A percentile compares a stretch with the other conserved stretches of the same genome.
These are phyloP conservation scores for Ctenomys sociabilis DNA, from an alignment of 2,113 vertebrate genomes.

Conservation along the genomic window DNA sequence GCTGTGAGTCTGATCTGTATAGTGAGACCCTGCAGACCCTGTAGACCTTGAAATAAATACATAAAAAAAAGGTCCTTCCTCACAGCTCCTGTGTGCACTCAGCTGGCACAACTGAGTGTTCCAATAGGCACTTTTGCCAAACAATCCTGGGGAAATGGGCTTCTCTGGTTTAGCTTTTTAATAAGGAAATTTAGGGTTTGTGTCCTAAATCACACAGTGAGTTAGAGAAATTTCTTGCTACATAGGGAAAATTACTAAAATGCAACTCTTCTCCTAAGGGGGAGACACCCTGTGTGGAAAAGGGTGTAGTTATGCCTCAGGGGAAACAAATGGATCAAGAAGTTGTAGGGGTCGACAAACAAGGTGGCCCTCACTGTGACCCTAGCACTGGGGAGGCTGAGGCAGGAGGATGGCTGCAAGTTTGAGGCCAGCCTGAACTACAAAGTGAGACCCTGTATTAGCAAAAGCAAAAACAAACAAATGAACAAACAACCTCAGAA, in stretches of 20 bases:
- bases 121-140: neutral
- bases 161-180: constrained; percentile 7
- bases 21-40: too few relatives aligned
- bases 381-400: neutral
- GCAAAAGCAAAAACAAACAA: neutral
- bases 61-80: neutral
- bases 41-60: too few relatives aligned
- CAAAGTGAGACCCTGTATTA: neutral
- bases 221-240: neutral
- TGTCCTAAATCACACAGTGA: neutral
- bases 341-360: too few relatives aligned
- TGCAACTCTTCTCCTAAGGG: neutral
- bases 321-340: neutral
- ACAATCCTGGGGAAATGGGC: neutral
- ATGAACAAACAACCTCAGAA: neutral
- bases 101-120: neutral
- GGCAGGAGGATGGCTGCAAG: neutral
- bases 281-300: neutral
- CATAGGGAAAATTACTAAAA: neutral
- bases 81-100: neutral
- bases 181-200: neutral
- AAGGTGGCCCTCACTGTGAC: neutral
- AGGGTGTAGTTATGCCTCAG: neutral
- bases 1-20: too few relatives aligned
- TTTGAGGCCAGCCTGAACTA: neutral